Evolutionary conservation across 2,113 vertebrate genomes (phyloP).

Genomic region (Sisor rabdophorus): DNA sequence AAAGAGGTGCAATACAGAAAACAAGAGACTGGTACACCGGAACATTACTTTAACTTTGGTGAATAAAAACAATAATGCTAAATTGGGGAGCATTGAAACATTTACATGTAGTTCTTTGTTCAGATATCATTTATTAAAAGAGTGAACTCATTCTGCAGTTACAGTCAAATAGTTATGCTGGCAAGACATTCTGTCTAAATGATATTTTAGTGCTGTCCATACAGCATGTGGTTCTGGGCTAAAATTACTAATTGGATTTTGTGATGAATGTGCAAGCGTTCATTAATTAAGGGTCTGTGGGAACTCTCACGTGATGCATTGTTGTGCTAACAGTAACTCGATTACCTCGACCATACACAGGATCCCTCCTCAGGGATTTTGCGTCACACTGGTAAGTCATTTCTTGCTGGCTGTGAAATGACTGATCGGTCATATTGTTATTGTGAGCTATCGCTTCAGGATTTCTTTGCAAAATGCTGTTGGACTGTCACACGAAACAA

Average conservation of each 20-base stretch:
- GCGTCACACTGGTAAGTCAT: constrained; percentile 36
- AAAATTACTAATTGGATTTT: constrained; percentile 30
- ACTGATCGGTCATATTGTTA: no score
- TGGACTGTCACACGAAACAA: constrained; percentile 7
- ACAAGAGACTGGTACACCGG: neutral
- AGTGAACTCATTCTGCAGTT: neutral
- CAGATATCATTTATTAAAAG: neutral
- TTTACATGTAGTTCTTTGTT: neutral
- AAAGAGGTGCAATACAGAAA: constrained; percentile 14
- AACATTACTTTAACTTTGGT: neutral
- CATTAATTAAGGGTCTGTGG: constrained; percentile 20
- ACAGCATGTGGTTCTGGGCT: constrained; percentile 3
- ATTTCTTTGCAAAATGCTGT: constrained; percentile 12
- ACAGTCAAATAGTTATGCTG: neutral
- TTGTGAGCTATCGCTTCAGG: constrained; percentile 9
- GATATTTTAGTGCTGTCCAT: neutral
- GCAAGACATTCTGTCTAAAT: neutral
- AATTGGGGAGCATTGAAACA: neutral
- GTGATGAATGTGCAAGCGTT: constrained; percentile 33
- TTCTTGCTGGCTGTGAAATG: constrained; percentile 12
- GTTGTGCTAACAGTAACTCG: constrained; percentile 1
- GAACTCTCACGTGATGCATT: constrained; percentile 30
- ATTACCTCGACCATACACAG: constrained; percentile 17
- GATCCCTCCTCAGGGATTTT: neutral
- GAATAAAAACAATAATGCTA: neutral